A percentile compares a stretch with the other conserved stretches of the same genome.
phyloP scores from a whole-genome alignment of 2,113 vertebrate species.

The Orthonyx spaldingii region DNA sequence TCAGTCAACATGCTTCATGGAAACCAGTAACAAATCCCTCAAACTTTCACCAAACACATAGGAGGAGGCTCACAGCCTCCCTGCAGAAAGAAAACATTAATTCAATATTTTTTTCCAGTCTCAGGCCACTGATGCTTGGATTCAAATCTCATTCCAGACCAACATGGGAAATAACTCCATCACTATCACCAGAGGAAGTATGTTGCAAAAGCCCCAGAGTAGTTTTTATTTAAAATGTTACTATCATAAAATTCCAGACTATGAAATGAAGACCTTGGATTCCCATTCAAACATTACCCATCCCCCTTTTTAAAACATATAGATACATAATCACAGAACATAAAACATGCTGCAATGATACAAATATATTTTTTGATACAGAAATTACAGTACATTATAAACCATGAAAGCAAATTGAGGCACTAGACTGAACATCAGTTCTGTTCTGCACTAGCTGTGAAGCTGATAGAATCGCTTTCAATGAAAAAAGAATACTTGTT shows the following conservation, averaged over 20 bases:
- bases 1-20: not conserved
- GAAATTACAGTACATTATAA: constrained; percentile 65
- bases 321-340: constrained; percentile 54
- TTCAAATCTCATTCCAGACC: not conserved
- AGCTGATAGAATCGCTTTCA: not conserved
- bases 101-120: not conserved
- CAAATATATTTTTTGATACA: constrained; percentile 65
- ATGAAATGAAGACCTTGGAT: constrained; percentile 21
- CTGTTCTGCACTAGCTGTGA: constrained; percentile 57
- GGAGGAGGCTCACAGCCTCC: not conserved
- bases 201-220: constrained; percentile 55
- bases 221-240: constrained; percentile 61
- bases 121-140: not conserved
- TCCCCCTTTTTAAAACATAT: constrained; percentile 12
- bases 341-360: constrained; percentile 69
- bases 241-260: constrained; percentile 56
- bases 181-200: not conserved
- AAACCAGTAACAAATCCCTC: not conserved
- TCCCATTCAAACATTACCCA: not conserved
- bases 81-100: not conserved
- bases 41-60: not conserved
- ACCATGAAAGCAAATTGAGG: constrained; percentile 63
- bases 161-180: not conserved
- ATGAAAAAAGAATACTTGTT: not conserved
- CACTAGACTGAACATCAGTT: constrained; percentile 62